A percentile compares a stretch with the other conserved stretches of the same genome.
Evolutionary conservation across 2,113 vertebrate genomes (phyloP).

Genomic region (Chlorodrepanis virens): DNA sequence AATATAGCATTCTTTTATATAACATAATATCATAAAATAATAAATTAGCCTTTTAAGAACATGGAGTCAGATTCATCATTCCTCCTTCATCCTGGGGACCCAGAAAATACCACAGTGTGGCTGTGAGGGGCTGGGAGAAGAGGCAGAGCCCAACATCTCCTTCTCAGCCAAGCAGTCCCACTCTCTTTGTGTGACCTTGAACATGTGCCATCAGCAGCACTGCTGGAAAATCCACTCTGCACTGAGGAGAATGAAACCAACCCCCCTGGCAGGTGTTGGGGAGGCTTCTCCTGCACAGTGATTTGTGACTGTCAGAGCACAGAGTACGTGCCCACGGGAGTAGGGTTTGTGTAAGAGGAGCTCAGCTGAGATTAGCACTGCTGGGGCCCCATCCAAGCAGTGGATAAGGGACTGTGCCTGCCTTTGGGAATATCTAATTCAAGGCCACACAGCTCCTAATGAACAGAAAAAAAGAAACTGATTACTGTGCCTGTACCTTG

Average conservation of each 20-base stretch:
- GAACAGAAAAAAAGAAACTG: not conserved
- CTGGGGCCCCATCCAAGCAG: not conserved
- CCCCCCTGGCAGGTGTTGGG: constrained; percentile 14
- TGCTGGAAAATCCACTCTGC: not conserved
- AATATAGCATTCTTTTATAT: too few relatives aligned
- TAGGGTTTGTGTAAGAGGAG: not conserved
- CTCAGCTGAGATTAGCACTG: not conserved
- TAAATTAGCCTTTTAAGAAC: too few relatives aligned
- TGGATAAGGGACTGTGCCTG: not conserved
- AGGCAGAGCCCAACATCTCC: not conserved
- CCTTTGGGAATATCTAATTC: not conserved
- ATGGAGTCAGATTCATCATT: too few relatives aligned
- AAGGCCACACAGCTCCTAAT: not conserved
- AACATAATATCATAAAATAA: too few relatives aligned
- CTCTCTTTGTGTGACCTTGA: not conserved
- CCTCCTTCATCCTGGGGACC: too few relatives aligned
- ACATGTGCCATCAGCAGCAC: not conserved
- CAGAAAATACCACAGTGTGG: not conserved
- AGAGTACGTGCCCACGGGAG: accelerated
- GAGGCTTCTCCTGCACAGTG: not conserved
- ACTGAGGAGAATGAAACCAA: not conserved
- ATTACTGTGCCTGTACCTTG: not conserved
- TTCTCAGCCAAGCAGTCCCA: not conserved
- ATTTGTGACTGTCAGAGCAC: constrained; percentile 20
- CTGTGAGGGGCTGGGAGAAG: not conserved